Evolutionary conservation across 2,113 vertebrate genomes (phyloP), one percentile per base, ranked within the genome.

Genomic region (Pterocles gutturalis): DNA sequence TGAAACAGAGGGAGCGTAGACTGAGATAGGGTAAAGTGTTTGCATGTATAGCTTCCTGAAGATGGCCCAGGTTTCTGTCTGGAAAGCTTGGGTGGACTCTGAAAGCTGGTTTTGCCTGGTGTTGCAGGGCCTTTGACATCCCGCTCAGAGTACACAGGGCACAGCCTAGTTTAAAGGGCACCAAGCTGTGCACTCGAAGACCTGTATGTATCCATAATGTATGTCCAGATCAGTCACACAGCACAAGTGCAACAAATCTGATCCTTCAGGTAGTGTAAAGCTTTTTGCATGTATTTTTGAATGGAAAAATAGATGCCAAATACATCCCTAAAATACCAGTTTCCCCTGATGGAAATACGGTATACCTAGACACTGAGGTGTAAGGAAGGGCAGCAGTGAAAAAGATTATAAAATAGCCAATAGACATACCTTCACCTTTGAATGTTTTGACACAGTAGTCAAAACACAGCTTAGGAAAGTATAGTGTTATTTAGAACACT

Each of bases 131-230:
- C 70, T 54, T 12, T 55, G 64, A 12, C 33, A 2, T 43, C 15
- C 8, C 0, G 0, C 15, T 16, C 31, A 9, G 46, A 51, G 36
- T 17, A 5, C 5, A 13, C 3, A 1, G 5, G 4, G 28, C 57
- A 7, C 9, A 9, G 43, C 24, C 25, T 7, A 12, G 26, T 17
- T 67, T 48, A 49, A 38, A 46, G 62, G 22, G 28, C 34, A 5
- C 38, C 24, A 16, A 45, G 10, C n/a, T n/a, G 20, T 36, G 46
- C 1, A 0, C 53, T 71, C 15, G 4, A 33, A 83, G 57, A 24
- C 11, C 5, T 28, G 5, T 58, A 4, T 8, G 8, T 64, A 8
- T 13, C 60, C 9, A 1, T 5, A 38, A 9, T 1, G 0, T 55
- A 10, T 6, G 4, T 10, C 79, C 41, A 24, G 20, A 25, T 51